Base-by-base conservation (phyloP, 2,113 vertebrate genomes). In the Tangachromis dhanisi region DNA sequence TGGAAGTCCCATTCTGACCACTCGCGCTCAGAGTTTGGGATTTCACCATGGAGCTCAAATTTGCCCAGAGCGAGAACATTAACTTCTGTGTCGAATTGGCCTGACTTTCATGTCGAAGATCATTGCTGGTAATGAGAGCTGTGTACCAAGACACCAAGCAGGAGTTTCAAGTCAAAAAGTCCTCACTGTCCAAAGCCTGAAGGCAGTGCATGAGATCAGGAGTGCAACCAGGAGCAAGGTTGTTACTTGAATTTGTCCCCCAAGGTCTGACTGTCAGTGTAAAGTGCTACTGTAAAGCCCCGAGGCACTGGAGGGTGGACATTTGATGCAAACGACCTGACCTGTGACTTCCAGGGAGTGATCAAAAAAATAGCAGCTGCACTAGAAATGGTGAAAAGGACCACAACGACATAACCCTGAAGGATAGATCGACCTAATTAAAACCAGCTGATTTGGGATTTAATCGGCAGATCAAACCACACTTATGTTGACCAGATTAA, bases 351-450 rank as follows among this genome's bases (percentile, higher is more conserved):
- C 73, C 73, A 13, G 9, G 0, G 26, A 78, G 45, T 49, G 2
- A 49, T 12, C 3, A 31, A 49, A 78, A 76, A 78, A 78, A 49
- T 51, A 31, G 17, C 73, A 51, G 73, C 73, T 51, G 26, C 7
- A n/a, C 45, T 78, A 8, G 16, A 51, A 33, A 78, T 51, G 45
- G 16, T 51, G 3, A 49, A 31, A 12, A 78, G 26, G 26, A 51
- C 45, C 73, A 0, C 73, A 31, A 13, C 6, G 9, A 9, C 73
- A 76, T 26, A 7, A 29, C 66, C 21, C 5, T 76, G 40, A 76
- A 49, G 45, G 4, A 78, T 0, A 51, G 26, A 13, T 13, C 10
- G 6, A 19, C 2, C 0, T 51, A n/a, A 78, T 78, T 51, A 9
- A 78, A 78, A 49, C 45, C 6, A 49, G 71, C 71, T 76, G 24